A percentile compares a stretch with the other conserved stretches of the same genome.
Conservation (phyloP, 2,888 invertebrate species). For the Polia nebulosa region DNA sequence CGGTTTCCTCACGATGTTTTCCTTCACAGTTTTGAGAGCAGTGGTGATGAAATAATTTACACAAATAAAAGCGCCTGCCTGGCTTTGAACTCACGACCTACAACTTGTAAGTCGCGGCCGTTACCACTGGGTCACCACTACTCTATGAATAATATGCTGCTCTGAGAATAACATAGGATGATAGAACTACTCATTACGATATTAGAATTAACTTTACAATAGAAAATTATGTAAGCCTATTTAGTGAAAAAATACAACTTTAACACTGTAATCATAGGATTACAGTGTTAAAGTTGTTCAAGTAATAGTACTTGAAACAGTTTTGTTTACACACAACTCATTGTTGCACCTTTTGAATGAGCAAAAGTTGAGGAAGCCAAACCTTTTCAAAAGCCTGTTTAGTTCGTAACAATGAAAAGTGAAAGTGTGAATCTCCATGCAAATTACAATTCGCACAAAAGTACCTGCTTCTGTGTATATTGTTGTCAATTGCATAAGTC, state of each 20-base stretch:
- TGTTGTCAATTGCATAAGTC: conserved; percentile 76
- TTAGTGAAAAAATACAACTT: not conserved
- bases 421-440: conserved; percentile 84
- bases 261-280: conserved; percentile 19
- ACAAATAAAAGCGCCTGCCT: too few species aligned
- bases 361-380: conserved; percentile 54
- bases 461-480: conserved; percentile 72
- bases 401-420: conserved; percentile 82
- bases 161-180: too few species aligned
- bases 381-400: conserved; percentile 72
- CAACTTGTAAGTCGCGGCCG: too few species aligned
- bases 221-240: conserved; percentile 2
- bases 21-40: too few species aligned
- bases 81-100: too few species aligned
- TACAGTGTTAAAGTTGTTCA: too few species aligned
- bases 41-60: too few species aligned
- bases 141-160: too few species aligned
- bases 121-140: too few species aligned
- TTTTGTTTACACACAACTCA: conserved; percentile 50
- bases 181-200: too few species aligned
- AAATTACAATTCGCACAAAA: conserved; percentile 82
- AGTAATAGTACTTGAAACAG: conserved; percentile 17
- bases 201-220: too few species aligned
- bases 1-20: too few species aligned
- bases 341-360: conserved; percentile 57